These are phyloP conservation scores for Allophyes oxyacanthae DNA, from an alignment of 2,888 invertebrate genomes.

Conservation along the genomic window DNA sequence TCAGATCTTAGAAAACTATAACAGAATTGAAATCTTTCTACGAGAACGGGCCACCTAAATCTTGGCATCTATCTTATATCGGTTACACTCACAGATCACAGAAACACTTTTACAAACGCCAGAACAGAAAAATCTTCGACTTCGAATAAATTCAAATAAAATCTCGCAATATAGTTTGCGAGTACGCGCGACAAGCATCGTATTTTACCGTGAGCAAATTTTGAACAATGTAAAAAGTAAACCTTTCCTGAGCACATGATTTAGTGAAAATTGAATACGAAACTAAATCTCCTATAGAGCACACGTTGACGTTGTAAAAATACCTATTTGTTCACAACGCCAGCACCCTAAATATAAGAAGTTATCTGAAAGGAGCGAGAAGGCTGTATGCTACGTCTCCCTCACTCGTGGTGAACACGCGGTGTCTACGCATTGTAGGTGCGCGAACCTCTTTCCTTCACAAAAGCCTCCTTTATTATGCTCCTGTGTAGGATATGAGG, in stretches of 20 bases:
- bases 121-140: constrained; percentile 15
- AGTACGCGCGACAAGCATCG: constrained; percentile 5
- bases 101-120: not conserved
- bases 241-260: constrained; percentile 59
- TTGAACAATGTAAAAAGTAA: constrained; percentile 49
- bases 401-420: constrained; percentile 70
- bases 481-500: constrained; percentile 86
- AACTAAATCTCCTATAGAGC: constrained; percentile 65
- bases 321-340: constrained; percentile 77
- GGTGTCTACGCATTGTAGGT: constrained; percentile 82
- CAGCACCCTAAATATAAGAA: constrained; percentile 76
- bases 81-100: too few relatives aligned
- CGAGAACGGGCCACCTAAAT: too few relatives aligned
- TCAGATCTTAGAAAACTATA: too few relatives aligned
- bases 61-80: too few relatives aligned
- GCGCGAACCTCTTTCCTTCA: constrained; percentile 84
- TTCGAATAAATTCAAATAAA: constrained; percentile 22
- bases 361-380: constrained; percentile 73
- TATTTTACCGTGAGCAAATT: constrained; percentile 35
- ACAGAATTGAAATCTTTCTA: too few relatives aligned
- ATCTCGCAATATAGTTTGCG: constrained; percentile 3
- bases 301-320: constrained; percentile 69
- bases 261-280: constrained; percentile 70
- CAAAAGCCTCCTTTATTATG: constrained; percentile 87
- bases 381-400: constrained; percentile 71